Base-by-base conservation (phyloP, 2,797 vertebrate species). In the Helicolenus hilgendorfi region DNA sequence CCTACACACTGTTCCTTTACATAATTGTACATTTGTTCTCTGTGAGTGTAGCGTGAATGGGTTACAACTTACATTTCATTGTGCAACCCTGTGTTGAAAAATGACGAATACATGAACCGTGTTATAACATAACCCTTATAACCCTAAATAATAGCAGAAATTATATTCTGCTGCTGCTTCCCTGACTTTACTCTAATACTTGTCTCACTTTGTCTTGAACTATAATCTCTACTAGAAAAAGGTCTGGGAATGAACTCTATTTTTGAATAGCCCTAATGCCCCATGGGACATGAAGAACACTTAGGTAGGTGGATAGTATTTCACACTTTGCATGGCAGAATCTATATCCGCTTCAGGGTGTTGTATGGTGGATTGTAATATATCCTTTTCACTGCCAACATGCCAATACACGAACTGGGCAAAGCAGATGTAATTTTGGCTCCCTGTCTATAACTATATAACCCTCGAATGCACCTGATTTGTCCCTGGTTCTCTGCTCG, bases 231-330 rank as follows among this genome's bases (percentile, higher is more conserved):
- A 27, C 11, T 65, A 41, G n/a, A 75, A 26, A 38, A 64, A 79
- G 13, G 15, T 49, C 27, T 56, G 2, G 7, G n/a, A 45, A 69
- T 75, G 9, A 80, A 68, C 15, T 38, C 11, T 35, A 33, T 59
- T 59, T 74, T 33, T 78, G 64, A 41, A 31, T 35, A 69, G n/a
- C 14, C 33, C 3, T 24, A 53, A 68, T 13, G 15, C 20, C 33
- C 18, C 13, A 15, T 20, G 45, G 11, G 18, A 35, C 35, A 14
- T 1, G 2, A 4, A 64, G 15, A 67, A 72, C 65, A 70, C 14
- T 20, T 27, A 72, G 4, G 26, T 33, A 76, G 24, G 27, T 31
- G 22, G 58, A 81, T 41, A 62, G 72, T 49, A 70, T 76, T 81
- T 36, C 26, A 56, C 63, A 15, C 53, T 24, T 10, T 62, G 8